Evolutionary conservation across 2,888 invertebrate species (phyloP).

Genomic region (Hypsopygia costalis): DNA sequence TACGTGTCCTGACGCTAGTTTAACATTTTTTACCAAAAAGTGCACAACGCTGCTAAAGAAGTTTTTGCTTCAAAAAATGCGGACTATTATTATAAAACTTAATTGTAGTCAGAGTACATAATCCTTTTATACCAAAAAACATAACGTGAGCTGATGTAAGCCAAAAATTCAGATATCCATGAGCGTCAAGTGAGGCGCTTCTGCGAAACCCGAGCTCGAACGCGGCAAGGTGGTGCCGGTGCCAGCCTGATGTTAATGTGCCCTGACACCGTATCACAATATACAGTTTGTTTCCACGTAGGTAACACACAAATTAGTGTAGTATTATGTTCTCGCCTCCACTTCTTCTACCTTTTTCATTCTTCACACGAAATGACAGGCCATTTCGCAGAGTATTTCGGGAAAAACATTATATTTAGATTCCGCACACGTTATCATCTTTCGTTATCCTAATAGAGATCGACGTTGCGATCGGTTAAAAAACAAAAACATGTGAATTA

Average conservation of each 20-base stretch:
- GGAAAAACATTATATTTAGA: conserved; percentile 25
- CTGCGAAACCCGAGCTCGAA: conserved; percentile 64
- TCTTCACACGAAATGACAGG: conserved; percentile 50
- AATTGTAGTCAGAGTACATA: too few species aligned
- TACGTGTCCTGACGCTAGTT: too few species aligned
- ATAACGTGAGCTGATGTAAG: neutral
- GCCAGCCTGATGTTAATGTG: conserved; percentile 50
- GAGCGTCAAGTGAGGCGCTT: conserved; percentile 71
- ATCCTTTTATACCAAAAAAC: neutral
- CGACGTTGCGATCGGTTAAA: conserved; percentile 52
- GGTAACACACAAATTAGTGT: conserved; percentile 69
- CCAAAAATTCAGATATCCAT: conserved; percentile 46
- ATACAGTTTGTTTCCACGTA: conserved; percentile 65
- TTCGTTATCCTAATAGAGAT: conserved; percentile 47
- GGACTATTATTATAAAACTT: too few species aligned
- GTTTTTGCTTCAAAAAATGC: too few species aligned
- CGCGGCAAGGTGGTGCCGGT: conserved; percentile 25
- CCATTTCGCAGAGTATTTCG: conserved; percentile 20
- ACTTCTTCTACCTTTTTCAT: conserved; percentile 57
- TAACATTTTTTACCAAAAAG: too few species aligned
- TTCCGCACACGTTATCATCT: conserved; percentile 26
- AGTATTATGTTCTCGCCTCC: conserved; percentile 67
- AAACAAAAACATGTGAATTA: conserved; percentile 59
- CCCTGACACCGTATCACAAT: conserved; percentile 68
- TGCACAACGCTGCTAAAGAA: neutral